Percentiles rank a stretch among this genome's conserved stretches.
These are phyloP conservation scores for Andinoacara biseriatus DNA, from an alignment of 2,113 vertebrate genomes.

Conservation along the genomic window DNA sequence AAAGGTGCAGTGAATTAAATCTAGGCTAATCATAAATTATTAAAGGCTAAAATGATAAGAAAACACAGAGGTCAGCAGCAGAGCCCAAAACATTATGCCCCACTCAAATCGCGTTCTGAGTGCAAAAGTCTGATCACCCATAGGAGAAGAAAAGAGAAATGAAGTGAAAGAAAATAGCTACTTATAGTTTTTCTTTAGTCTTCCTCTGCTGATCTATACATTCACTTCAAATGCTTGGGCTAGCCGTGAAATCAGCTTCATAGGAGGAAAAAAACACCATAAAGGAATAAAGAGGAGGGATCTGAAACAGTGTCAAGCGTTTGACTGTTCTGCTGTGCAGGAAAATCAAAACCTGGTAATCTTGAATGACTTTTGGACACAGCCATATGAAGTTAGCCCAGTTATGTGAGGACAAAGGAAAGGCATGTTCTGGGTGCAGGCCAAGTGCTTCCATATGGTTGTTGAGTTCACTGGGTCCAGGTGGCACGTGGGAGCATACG, in stretches of 20 bases:
- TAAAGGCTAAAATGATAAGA: slow-evolving; percentile 52
- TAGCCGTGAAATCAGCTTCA: background rate
- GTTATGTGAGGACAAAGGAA: slow-evolving; percentile 80
- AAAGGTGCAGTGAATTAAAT: slow-evolving; percentile 31
- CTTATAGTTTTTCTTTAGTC: background rate
- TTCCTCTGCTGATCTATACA: background rate
- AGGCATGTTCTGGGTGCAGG: slow-evolving; percentile 72
- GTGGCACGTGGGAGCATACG: slow-evolving; percentile 62
- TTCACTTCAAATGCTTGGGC: background rate
- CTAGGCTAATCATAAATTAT: slow-evolving; percentile 65
- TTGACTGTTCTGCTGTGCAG: background rate
- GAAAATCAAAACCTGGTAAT: slow-evolving; percentile 53
- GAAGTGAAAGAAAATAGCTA: slow-evolving; percentile 10
- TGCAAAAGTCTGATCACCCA: background rate
- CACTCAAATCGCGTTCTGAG: slow-evolving; percentile 22
- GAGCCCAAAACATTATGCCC: slow-evolving; percentile 6
- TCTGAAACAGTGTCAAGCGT: slow-evolving; percentile 19
- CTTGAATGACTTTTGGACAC: slow-evolving; percentile 50
- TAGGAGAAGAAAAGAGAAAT: background rate
- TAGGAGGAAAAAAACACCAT: background rate
- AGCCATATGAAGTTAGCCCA: slow-evolving; percentile 59
- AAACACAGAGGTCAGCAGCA: slow-evolving; percentile 42
- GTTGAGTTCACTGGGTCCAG: slow-evolving; percentile 77
- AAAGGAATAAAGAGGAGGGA: slow-evolving; percentile 13
- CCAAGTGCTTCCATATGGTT: slow-evolving; percentile 81